Evolutionary conservation across 2,888 invertebrate genomes (phyloP), one percentile per base, ranked within the genome.

Genomic region (Vanessa cardui): DNA sequence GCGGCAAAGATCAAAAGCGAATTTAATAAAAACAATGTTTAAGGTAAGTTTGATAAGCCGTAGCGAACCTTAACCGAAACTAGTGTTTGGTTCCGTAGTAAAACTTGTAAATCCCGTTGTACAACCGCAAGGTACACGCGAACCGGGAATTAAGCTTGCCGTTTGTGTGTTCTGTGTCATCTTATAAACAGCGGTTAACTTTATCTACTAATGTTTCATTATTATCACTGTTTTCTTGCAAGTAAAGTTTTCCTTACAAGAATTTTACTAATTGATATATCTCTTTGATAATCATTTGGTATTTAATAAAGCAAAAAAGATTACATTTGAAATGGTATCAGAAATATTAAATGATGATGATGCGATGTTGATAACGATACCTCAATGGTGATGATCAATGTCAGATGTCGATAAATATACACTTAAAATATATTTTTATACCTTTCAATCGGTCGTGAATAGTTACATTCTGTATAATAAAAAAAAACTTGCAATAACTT

Each of bases 81-180:
- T 84, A 85, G 83, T 84, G 81, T 87, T 85, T 80, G 82, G 80
- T 79, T 84, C 85, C 84, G 89, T 87, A 85, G 83, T 85, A 87
- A 87, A 90, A 90, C 88, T 90, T 89, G 81, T 84, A 87, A 90
- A 89, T 89, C 90, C 87, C 80, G 76, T 75, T 75, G 79, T 78
- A 81, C 74, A 81, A 88, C 88, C 88, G 80, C 88, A 87, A 84
- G 83, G 83, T 82, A 84, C 84, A 87, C 80, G 83, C 83, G 81
- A 78, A 78, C 64, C 69, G 76, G 80, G 77, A 76, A 80, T 80
- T 82, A 77, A 75, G 73, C 74, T 75, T 70, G 72, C 60, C 72
- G 68, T 77, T 76, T 73, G 72, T 68, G 61, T 72, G 74, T 76
- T 70, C 65, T 58, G 49, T 62, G 63, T 68, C 67, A 65, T 70